Percentiles rank a stretch among this genome's conserved stretches.
Evolutionary conservation across 2,797 vertebrate species (phyloP).

Genomic region (Lerista edwardsae): DNA sequence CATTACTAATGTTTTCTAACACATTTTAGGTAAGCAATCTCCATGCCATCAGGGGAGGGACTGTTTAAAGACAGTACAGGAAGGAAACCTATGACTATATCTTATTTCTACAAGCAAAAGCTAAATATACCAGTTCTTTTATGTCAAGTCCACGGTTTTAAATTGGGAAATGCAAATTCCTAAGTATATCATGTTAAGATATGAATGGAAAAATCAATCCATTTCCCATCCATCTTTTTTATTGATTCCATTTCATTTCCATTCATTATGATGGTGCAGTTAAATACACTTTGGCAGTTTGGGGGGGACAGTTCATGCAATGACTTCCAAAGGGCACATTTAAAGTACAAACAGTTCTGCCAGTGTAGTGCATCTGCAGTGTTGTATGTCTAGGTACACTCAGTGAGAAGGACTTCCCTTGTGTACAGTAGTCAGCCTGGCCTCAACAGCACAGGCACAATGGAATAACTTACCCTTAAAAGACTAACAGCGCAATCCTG

Average conservation of each 20-base stretch:
- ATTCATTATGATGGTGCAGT: background rate
- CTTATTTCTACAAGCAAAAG: background rate
- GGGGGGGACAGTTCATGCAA: background rate
- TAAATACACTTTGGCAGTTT: background rate
- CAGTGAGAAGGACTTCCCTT: no score
- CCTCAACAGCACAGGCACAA: no score
- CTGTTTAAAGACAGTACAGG: accelerated
- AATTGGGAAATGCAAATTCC: background rate
- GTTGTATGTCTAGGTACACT: no score
- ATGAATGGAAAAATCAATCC: background rate
- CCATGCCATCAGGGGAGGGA: background rate
- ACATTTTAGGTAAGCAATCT: background rate
- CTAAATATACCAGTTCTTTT: background rate
- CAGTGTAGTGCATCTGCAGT: no score
- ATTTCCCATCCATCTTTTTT: background rate
- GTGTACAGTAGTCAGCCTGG: no score
- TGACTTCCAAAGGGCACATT: background rate
- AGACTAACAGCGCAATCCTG: no score
- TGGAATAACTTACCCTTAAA: no score
- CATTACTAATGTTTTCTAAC: background rate
- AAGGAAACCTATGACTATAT: background rate
- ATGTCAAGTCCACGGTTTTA: background rate
- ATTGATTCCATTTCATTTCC: background rate
- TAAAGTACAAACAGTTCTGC: no score
- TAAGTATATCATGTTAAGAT: background rate